Evolutionary conservation across 2,888 invertebrate genomes (phyloP), one percentile per base, ranked within the genome.

Genomic region (Miltochrista miniata): DNA sequence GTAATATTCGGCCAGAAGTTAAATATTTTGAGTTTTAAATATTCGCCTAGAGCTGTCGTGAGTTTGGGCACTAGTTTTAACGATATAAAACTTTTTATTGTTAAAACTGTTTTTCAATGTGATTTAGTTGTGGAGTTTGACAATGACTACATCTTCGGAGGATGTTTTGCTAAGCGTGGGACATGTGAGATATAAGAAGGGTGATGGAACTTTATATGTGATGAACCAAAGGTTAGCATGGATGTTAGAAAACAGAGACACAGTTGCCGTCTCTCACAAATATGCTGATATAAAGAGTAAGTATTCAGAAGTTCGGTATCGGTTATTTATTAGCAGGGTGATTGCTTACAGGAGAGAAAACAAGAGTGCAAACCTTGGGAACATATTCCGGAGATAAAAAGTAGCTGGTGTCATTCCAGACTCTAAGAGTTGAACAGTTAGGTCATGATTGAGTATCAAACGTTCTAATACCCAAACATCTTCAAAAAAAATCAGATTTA

Each of bases 181-280:
- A 61, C 95, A 97, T 87, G 99, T 99, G 56, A 95, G 97, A 58
- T 98, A 96, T 82, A 99, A 99, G 87, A 99, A 99, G 89, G 97
- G 97, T 48, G 98, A 99, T 90, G 99, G 99, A 10, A 96, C 96
- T 0, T 91, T 99, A 51, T 98, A 98, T 84, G 94, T 99, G 61
- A 98, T 99, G 98, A 97, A 97, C 71, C 96, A 98, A 86, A 93
- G 99, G 69, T 92, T 99, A 67, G 98, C 98, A 34, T 99, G 98
- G 98, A 98, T 98, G 96, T 93, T 97, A 59, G 97, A 98, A 80
- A 96, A 98, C 81, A 93, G 95, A 59, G 97, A 98, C 78, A 97
- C 96, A 1, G 98, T 99, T 42, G 95, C 97, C 11, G 96, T 98
- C 53, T 98, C 98, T 49, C 98, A 98, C 87, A 95, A 96, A 80